Percentiles rank a stretch among this genome's conserved stretches.
Evolutionary conservation across 2,888 invertebrate species (phyloP).

Genomic region (Automeris io): DNA sequence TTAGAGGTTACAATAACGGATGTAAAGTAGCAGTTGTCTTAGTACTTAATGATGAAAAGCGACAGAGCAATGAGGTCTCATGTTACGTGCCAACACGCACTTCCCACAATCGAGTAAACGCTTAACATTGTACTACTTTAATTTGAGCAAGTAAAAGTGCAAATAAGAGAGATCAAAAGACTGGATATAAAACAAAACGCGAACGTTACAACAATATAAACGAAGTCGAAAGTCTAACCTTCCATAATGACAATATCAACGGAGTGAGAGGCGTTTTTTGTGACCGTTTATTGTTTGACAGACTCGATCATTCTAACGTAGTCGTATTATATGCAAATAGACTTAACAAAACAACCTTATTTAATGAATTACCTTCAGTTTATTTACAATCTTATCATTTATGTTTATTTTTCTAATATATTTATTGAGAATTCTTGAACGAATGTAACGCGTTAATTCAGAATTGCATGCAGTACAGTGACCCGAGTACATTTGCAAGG

Average conservation of each 20-base stretch:
- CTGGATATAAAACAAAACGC: slow-evolving; percentile 9
- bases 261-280: slow-evolving; percentile 19
- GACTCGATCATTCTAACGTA: background rate
- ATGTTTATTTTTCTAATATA: too few species aligned
- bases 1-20: slow-evolving; percentile 2
- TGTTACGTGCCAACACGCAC: slow-evolving; percentile 13
- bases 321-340: too few species aligned
- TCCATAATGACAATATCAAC: slow-evolving; percentile 20
- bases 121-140: background rate
- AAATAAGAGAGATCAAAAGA: slow-evolving; percentile 2
- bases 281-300: background rate
- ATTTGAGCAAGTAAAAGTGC: background rate
- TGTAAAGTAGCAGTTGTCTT: background rate
- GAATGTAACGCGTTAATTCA: background rate
- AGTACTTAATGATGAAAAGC: background rate
- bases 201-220: slow-evolving; percentile 20
- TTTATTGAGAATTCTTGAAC: background rate
- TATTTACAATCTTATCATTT: too few species aligned
- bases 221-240: slow-evolving; percentile 25
- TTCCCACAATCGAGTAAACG: slow-evolving; percentile 11
- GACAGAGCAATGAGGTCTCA: slow-evolving; percentile 15
- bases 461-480: background rate
- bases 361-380: too few species aligned
- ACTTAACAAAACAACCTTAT: too few species aligned
- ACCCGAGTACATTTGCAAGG: background rate